Evolutionary conservation across 2,888 invertebrate genomes (phyloP).

Genomic region (Microctonus brassicae): DNA sequence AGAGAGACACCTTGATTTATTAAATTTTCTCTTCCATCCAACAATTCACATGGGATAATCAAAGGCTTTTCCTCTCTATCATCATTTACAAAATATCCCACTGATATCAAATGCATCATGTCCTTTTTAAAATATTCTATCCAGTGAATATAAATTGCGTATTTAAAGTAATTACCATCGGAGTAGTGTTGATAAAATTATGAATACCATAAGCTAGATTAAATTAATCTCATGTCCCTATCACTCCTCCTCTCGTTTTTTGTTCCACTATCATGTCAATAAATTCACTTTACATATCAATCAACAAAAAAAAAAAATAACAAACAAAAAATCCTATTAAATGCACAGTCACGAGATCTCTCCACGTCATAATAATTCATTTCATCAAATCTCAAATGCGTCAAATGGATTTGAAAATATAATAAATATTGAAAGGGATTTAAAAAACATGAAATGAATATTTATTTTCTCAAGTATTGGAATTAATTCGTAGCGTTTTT

Average conservation of each 20-base stretch:
- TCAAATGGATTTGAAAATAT: background rate
- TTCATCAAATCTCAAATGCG: no score
- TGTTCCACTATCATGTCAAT: background rate
- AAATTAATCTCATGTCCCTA: background rate
- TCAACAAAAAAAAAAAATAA: no score
- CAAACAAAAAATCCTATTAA: slow-evolving; percentile 14
- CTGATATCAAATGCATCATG: background rate
- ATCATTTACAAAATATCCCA: background rate
- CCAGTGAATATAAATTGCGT: slow-evolving; percentile 34
- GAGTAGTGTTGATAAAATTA: background rate
- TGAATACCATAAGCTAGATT: background rate
- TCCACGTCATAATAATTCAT: background rate
- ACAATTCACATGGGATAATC: background rate
- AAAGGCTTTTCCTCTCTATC: background rate
- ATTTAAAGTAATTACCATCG: slow-evolving; percentile 15
- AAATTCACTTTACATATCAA: background rate
- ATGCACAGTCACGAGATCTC: background rate
- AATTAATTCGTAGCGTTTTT: no score
- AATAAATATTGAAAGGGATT: background rate
- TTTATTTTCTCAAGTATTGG: no score
- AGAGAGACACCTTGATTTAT: slow-evolving; percentile 25
- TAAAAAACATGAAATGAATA: no score
- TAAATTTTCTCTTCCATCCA: slow-evolving; percentile 25
- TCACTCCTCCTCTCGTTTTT: background rate
- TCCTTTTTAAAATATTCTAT: slow-evolving; percentile 15